These are phyloP conservation scores for Limanda limanda DNA, from an alignment of 2,113 vertebrate species.

Conservation along the genomic window DNA sequence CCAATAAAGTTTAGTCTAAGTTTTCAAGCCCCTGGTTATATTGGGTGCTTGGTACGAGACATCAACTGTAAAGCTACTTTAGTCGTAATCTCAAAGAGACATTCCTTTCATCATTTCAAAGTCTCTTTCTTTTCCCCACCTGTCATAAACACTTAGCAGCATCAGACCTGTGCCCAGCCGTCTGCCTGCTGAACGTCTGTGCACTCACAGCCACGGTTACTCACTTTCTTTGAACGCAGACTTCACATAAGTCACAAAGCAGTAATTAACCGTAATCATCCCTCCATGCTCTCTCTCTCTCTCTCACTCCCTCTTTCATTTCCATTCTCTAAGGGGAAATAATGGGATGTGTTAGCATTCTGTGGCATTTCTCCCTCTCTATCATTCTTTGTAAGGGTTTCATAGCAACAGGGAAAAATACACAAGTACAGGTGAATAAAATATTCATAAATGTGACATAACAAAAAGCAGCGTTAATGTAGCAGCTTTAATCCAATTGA, in stretches of 20 bases:
- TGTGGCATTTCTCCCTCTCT: conserved; percentile 26
- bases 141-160: conserved; percentile 36
- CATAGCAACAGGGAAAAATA: background rate
- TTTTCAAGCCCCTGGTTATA: background rate
- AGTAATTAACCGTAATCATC: conserved; percentile 73
- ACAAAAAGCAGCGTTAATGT: too few species aligned
- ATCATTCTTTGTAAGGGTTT: background rate
- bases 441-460: too few species aligned
- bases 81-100: conserved; percentile 17
- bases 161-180: conserved; percentile 42
- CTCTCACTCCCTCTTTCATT: conserved; percentile 46
- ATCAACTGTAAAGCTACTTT: background rate
- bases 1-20: background rate
- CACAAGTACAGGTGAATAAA: too few species aligned
- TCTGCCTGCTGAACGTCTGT: conserved; percentile 49
- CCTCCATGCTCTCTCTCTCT: conserved; percentile 54
- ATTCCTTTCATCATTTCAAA: conserved; percentile 58
- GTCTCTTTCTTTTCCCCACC: conserved; percentile 35
- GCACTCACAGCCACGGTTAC: conserved; percentile 49
- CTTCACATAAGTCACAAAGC: conserved; percentile 56
- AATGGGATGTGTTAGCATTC: conserved; percentile 34
- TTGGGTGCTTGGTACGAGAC: background rate
- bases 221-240: conserved; percentile 70
- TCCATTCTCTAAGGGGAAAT: conserved; percentile 36
- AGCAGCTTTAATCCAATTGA: too few species aligned